A percentile compares a stretch with the other conserved stretches of the same genome.
phyloP scores from a whole-genome alignment of 2,888 invertebrate species.

The Eupeodes luniger region DNA sequence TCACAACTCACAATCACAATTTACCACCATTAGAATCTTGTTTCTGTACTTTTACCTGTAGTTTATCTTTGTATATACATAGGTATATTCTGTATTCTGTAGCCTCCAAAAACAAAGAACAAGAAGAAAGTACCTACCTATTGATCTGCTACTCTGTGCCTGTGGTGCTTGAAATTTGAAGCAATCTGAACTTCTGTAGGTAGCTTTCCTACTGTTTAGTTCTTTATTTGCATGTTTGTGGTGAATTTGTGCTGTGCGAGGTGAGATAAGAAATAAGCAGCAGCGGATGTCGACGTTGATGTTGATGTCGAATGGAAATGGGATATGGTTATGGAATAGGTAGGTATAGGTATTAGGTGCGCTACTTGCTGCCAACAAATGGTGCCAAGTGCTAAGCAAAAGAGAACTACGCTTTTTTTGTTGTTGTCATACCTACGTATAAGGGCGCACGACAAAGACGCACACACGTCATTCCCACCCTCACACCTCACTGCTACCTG shows the following conservation, averaged over 20 bases:
- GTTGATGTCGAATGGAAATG: background rate
- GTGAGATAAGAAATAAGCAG: slow-evolving; percentile 67
- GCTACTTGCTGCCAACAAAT: slow-evolving; percentile 40
- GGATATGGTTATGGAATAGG: slow-evolving; percentile 15
- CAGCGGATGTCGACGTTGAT: slow-evolving; percentile 59
- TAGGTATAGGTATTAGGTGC: slow-evolving; percentile 36
- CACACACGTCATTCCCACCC: slow-evolving; percentile 38
- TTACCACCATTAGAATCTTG: slow-evolving; percentile 60
- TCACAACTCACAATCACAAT: background rate
- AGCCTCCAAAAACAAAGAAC: slow-evolving; percentile 36
- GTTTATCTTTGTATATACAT: background rate
- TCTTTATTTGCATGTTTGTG: slow-evolving; percentile 26
- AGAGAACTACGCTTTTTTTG: slow-evolving; percentile 40
- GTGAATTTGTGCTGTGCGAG: slow-evolving; percentile 36
- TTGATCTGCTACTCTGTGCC: background rate
- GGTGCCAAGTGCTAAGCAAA: slow-evolving; percentile 23
- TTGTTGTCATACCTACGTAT: slow-evolving; percentile 11
- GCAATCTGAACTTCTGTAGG: slow-evolving; percentile 29
- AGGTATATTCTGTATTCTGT: background rate
- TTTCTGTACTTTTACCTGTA: background rate
- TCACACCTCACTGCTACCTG: background rate
- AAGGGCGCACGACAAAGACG: slow-evolving; percentile 66
- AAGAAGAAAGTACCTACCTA: slow-evolving; percentile 31
- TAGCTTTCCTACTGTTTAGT: background rate
- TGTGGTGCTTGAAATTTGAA: background rate